A percentile compares a stretch with the other conserved stretches of the same genome.
Evolutionary conservation across 2,888 invertebrate species (phyloP).

Genomic region (Glaucopsyche alexis): DNA sequence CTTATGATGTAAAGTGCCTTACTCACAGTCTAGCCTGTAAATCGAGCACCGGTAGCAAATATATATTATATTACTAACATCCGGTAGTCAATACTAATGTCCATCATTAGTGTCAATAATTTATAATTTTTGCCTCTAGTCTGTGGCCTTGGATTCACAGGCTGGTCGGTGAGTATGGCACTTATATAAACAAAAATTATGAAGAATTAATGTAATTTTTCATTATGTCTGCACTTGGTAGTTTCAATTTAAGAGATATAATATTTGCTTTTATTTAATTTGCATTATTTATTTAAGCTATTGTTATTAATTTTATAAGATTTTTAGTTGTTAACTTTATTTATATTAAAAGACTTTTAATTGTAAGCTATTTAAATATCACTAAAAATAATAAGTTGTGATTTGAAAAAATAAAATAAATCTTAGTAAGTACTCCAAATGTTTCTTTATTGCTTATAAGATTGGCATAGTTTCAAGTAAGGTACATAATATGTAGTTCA

Average conservation of each 20-base stretch:
- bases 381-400: not conserved
- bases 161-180: no score
- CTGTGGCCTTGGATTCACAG: no score
- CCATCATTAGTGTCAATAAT: no score
- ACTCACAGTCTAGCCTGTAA: no score
- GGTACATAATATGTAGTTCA: not conserved
- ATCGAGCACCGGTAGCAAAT: no score
- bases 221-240: not conserved
- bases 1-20: no score
- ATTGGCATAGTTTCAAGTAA: no score
- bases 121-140: no score
- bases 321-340: not conserved
- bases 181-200: not conserved
- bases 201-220: not conserved
- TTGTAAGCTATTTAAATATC: not conserved
- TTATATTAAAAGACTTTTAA: not conserved
- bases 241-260: not conserved
- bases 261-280: not conserved
- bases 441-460: not conserved
- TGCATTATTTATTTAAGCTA: not conserved
- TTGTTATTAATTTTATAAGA: constrained; percentile 9
- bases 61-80: no score
- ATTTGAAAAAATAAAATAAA: constrained; percentile 27
- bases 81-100: no score
- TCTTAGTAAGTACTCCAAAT: constrained; percentile 14